These are phyloP conservation scores for Zaprionus africanus DNA, from an alignment of 1,140 invertebrate genomes.

Conservation along the genomic window DNA sequence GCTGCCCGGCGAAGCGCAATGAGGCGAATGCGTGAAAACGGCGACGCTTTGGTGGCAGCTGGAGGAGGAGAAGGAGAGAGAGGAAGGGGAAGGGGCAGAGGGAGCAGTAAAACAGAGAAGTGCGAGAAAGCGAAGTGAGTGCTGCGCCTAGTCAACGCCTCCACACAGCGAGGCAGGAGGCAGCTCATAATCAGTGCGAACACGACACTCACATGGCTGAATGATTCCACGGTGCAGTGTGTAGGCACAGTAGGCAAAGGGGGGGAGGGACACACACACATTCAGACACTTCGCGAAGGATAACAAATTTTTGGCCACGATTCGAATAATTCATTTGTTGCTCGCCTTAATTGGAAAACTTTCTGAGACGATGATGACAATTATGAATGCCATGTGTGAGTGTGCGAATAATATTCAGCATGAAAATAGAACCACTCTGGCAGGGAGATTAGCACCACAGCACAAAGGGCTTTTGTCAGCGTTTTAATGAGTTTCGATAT, in stretches of 20 bases:
- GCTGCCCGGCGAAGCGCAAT: slow-evolving; percentile 59
- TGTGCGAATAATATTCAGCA: not conserved
- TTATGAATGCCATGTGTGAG: slow-evolving; percentile 1
- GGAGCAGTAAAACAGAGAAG: too few relatives aligned
- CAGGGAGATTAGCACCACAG: not conserved
- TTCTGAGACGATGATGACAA: slow-evolving; percentile 9
- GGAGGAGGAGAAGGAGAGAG: not conserved
- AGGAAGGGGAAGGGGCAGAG: not conserved
- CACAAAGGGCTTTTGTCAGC: slow-evolving; percentile 3
- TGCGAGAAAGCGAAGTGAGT: not conserved
- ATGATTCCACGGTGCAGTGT: slow-evolving; percentile 12
- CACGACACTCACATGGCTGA: slow-evolving; percentile 30
- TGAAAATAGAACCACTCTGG: not conserved
- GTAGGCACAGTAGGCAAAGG: not conserved
- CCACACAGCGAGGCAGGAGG: not conserved
- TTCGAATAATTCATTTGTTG: slow-evolving; percentile 52
- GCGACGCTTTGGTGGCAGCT: slow-evolving; percentile 7
- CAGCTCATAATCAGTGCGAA: slow-evolving; percentile 32
- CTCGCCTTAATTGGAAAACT: slow-evolving; percentile 73
- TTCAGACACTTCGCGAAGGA: not conserved
- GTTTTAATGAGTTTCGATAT: slow-evolving; percentile 6
- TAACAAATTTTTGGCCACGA: slow-evolving; percentile 22
- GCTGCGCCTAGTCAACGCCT: slow-evolving; percentile 17
- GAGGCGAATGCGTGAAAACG: slow-evolving; percentile 69
- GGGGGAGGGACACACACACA: too few relatives aligned